Conservation (phyloP, 2,888 invertebrate species). For the Drosophila gaucha region DNA sequence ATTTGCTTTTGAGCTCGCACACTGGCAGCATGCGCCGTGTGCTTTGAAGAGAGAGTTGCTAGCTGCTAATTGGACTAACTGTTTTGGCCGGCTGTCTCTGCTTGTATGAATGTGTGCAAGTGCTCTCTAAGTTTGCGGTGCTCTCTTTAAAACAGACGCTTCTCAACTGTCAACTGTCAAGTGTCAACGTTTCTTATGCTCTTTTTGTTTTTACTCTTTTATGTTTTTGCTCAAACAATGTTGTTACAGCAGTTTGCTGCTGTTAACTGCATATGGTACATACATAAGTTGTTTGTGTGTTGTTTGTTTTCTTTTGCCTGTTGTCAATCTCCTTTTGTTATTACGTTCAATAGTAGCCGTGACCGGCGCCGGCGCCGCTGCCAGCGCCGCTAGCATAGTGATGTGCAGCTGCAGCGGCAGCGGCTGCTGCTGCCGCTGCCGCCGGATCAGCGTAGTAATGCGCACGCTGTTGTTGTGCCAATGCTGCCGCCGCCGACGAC, state of each 20-base stretch:
- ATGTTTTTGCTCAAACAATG: constrained; percentile 11
- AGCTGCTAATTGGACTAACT: background rate
- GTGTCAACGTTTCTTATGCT: constrained; percentile 2
- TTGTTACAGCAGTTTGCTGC: constrained; percentile 11
- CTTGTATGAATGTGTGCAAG: no score
- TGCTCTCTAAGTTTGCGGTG: constrained; percentile 5
- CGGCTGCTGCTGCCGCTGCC: constrained; percentile 42
- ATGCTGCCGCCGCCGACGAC: constrained; percentile 19
- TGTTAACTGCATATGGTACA: constrained; percentile 15
- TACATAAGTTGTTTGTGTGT: constrained; percentile 21
- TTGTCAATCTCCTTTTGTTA: constrained; percentile 2
- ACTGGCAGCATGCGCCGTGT: background rate
- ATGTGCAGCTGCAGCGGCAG: constrained; percentile 48
- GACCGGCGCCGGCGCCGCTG: constrained; percentile 34
- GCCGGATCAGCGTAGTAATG: constrained; percentile 42
- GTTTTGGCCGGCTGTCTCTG: background rate
- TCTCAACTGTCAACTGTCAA: constrained; percentile 1
- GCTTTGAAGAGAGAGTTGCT: constrained; percentile 1
- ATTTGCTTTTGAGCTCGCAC: background rate
- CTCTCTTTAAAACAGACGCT: background rate
- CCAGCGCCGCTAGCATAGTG: constrained; percentile 46
- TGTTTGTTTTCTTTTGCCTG: constrained; percentile 6
- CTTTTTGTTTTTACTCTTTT: background rate
- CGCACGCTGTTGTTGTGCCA: constrained; percentile 35
- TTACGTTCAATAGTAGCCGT: constrained; percentile 64